phyloP scores from a whole-genome alignment of 1,140 invertebrate species.

The Antheraea pernyi region DNA sequence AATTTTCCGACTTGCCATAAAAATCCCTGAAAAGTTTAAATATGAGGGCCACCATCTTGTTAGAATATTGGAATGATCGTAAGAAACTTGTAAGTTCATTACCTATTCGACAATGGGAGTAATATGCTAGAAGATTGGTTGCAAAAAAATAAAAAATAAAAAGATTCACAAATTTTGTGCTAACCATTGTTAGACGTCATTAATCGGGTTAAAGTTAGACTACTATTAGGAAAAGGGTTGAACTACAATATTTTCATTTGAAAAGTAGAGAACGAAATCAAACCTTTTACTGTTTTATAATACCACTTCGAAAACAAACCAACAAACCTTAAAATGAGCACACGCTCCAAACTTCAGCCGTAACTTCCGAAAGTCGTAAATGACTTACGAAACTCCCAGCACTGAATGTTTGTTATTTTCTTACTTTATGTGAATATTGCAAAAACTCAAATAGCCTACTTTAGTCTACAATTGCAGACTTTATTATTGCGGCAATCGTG shows the following conservation, averaged over 20 bases:
- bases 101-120: too few species aligned
- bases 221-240: too few species aligned
- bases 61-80: too few species aligned
- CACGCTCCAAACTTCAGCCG: constrained; percentile 17
- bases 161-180: too few species aligned
- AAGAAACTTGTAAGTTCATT: too few species aligned
- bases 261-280: not conserved
- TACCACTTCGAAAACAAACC: constrained; percentile 10
- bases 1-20: too few species aligned
- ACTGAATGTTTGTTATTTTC: constrained; percentile 24
- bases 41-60: too few species aligned
- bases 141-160: too few species aligned
- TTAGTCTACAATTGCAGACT: not conserved
- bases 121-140: too few species aligned
- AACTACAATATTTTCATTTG: not conserved
- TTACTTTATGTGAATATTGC: constrained; percentile 25
- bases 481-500: not conserved
- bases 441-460: constrained; percentile 17
- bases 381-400: constrained; percentile 24
- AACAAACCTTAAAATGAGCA: constrained; percentile 16
- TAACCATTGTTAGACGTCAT: too few species aligned
- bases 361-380: constrained; percentile 23
- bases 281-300: not conserved
- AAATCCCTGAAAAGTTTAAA: too few species aligned
- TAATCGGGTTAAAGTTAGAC: too few species aligned